These are phyloP conservation scores for honey bee (Apis mellifera) DNA, from an alignment of 1,140 invertebrate genomes.

Conservation along the genomic window Amel_HAv3.1 CM009946.2:1079001-1079500, in stretches of 20 bases:
- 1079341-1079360: not conserved
- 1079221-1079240: conserved; percentile 26
- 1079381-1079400: conserved; percentile 41
- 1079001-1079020: conserved; percentile 74
- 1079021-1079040: conserved; percentile 73
- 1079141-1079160: not conserved
- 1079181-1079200: conserved; percentile 21
- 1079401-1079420: conserved; percentile 42
- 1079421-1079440: conserved; percentile 8
- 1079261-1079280: conserved; percentile 11
- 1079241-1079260: conserved; percentile 39
- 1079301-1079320: not conserved
- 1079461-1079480: conserved; percentile 44
- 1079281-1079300: conserved; percentile 23
- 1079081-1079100: conserved; percentile 62
- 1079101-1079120: conserved; percentile 43
- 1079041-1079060: conserved; percentile 73
- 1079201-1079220: not conserved
- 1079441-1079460: conserved; percentile 59
- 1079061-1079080: conserved; percentile 72
- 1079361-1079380: not conserved
- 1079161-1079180: not conserved
- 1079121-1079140: not conserved
- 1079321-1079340: not conserved
- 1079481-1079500: conserved; percentile 21